These are phyloP conservation scores for Chitala chitala DNA, from an alignment of 2,113 vertebrate genomes.

Conservation along the genomic window DNA sequence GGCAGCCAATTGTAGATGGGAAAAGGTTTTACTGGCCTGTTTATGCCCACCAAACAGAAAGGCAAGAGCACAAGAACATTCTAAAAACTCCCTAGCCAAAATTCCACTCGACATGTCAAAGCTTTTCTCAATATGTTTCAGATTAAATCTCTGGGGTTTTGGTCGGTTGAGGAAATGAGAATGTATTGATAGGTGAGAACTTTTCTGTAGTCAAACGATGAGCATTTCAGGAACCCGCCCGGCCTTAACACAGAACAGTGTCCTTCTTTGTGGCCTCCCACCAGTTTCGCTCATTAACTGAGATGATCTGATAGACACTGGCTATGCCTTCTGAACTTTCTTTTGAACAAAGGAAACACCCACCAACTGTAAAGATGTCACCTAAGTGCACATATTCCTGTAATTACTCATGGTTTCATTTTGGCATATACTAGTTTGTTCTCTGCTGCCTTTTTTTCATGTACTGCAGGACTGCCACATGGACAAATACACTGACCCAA, in stretches of 20 bases:
- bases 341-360: constrained; percentile 3
- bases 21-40: not conserved
- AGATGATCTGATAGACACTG: not conserved
- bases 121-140: not conserved
- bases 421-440: too few species aligned
- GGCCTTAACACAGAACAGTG: not conserved
- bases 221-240: not conserved
- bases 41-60: not conserved
- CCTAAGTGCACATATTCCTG: not conserved
- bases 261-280: not conserved
- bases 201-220: not conserved
- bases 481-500: too few species aligned
- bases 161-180: not conserved
- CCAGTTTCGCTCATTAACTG: not conserved
- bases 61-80: too few species aligned
- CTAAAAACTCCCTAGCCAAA: too few species aligned
- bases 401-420: not conserved
- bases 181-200: not conserved
- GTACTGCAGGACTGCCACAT: too few species aligned
- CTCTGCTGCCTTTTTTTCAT: too few species aligned
- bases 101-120: too few species aligned
- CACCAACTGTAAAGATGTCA: not conserved
- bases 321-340: not conserved
- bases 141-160: not conserved
- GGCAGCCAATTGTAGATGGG: too few species aligned